Base-by-base conservation (phyloP, 1,140 invertebrate species). In the Bombyx mandarina region DNA sequence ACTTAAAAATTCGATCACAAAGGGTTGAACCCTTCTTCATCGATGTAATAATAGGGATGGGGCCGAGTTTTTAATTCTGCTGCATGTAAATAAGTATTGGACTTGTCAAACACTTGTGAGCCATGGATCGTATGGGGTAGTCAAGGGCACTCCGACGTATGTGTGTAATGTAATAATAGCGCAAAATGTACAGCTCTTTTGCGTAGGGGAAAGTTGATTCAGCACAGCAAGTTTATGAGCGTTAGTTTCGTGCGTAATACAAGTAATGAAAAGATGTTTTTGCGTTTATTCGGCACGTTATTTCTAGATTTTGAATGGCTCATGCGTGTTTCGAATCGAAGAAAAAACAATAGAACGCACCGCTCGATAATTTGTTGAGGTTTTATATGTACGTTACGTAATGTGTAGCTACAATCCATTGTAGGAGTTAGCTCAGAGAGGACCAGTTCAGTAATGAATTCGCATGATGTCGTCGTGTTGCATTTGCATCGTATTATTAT, bases 11-110 rank as follows among this genome's bases (percentile, higher is more conserved):
- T 69, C 47, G 58, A 71, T 79, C 77, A 79, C 77, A 81, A 78
- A 83, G 83, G 83, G 81, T 86, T 77, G 65, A 83, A 85, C 83
- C 83, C 81, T 86, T 83, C 72, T 65, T 68, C 45, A 78, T 77
- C 69, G 12, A 50, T 59, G 60, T 68, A 73, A 76, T 73, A 67
- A 70, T 77, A 65, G 77, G 78, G 83, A 84, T 87, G 80, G 80
- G 80, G 79, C 76, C 67, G 69, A 73, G 73, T 77, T 85, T 85
- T 84, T 84, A 85, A 82, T 82, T 77, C 68, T 69, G 67, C 77
- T 79, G 80, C 76, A 87, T 87, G 79, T 82, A 84, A 85, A 87
- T 87, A 83, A 79, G 76, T 81, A 82, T 86, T 79, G 83, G 76
- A 85, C 80, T 86, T 82, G 80, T 81, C 79, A 77, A 72, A 83